These are phyloP conservation scores for Drosophila aldrichi DNA, from an alignment of 2,888 invertebrate species.

Conservation along the genomic window DNA sequence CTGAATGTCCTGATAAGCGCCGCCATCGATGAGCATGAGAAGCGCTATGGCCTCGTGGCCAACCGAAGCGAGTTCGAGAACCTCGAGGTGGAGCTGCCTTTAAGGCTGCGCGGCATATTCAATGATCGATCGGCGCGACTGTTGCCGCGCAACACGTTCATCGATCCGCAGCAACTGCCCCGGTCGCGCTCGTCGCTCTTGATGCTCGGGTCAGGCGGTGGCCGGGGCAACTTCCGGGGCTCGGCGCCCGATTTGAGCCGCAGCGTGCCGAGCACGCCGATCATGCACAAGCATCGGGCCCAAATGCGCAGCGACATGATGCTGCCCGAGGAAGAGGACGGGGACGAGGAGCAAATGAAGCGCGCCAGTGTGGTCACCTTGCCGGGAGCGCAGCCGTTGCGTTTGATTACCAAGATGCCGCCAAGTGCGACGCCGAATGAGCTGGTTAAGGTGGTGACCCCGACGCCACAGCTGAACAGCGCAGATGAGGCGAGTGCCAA, in stretches of 20 bases:
- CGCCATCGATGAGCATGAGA: slow-evolving; percentile 71
- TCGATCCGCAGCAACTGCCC: slow-evolving; percentile 86
- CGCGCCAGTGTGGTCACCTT: slow-evolving; percentile 65
- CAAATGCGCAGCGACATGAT: slow-evolving; percentile 74
- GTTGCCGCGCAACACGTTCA: slow-evolving; percentile 85
- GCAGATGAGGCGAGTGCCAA: slow-evolving; percentile 45
- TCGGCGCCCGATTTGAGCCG: slow-evolving; percentile 85
- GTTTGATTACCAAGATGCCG: slow-evolving; percentile 52
- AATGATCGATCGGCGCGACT: slow-evolving; percentile 73
- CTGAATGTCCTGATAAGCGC: slow-evolving; percentile 73
- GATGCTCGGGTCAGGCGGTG: slow-evolving; percentile 79
- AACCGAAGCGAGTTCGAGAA: slow-evolving; percentile 77
- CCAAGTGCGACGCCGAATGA: slow-evolving; percentile 49
- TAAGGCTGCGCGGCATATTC: slow-evolving; percentile 80
- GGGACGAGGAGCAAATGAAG: slow-evolving; percentile 45
- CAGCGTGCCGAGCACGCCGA: slow-evolving; percentile 84
- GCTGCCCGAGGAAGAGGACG: slow-evolving; percentile 67
- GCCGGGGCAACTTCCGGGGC: slow-evolving; percentile 76
- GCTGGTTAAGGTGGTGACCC: slow-evolving; percentile 66
- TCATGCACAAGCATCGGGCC: slow-evolving; percentile 72
- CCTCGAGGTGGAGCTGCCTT: slow-evolving; percentile 83
- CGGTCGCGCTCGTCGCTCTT: slow-evolving; percentile 87
- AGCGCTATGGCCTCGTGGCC: slow-evolving; percentile 57
- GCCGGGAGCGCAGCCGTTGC: slow-evolving; percentile 48
- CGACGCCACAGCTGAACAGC: slow-evolving; percentile 53